Conservation (phyloP, 2,113 vertebrate species). For the Callionymus lyra region DNA sequence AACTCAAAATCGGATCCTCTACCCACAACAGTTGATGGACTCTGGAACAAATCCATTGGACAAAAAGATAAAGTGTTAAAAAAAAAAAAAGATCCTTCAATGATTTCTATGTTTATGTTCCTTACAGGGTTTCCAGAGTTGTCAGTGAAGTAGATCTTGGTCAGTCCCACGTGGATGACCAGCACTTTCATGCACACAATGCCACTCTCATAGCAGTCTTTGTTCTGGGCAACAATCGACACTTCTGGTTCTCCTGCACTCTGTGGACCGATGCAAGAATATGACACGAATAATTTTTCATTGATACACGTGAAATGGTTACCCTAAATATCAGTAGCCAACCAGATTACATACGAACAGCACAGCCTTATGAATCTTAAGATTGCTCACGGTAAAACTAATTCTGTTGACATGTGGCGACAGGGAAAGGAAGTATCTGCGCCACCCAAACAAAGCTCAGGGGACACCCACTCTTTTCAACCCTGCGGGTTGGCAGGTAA, state of each 20-base stretch:
- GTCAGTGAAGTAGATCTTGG: slow-evolving; percentile 88
- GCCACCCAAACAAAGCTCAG: too few relatives aligned
- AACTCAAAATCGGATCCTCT: slow-evolving; percentile 79
- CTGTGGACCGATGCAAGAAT: slow-evolving; percentile 55
- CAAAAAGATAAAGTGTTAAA: neutral
- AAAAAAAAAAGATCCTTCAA: neutral
- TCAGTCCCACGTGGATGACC: slow-evolving; percentile 83
- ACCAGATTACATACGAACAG: neutral
- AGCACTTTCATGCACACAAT: slow-evolving; percentile 94
- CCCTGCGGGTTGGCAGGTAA: slow-evolving; percentile 19
- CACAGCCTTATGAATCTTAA: neutral
- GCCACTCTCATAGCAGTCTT: slow-evolving; percentile 95
- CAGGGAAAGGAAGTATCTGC: slow-evolving; percentile 21
- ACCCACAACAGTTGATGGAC: slow-evolving; percentile 66
- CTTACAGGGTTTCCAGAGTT: slow-evolving; percentile 82
- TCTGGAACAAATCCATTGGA: slow-evolving; percentile 41
- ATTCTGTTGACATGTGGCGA: slow-evolving; percentile 8
- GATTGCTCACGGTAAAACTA: too few relatives aligned
- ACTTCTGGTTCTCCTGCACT: slow-evolving; percentile 79
- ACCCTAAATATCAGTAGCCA: neutral
- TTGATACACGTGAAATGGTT: too few relatives aligned
- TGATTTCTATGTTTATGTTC: neutral
- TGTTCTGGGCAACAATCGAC: slow-evolving; percentile 89
- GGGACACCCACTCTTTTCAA: slow-evolving; percentile 15
- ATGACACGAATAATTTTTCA: slow-evolving; percentile 11